Evolutionary conservation across 2,797 vertebrate species (phyloP).

Genomic region (Coracias cyanogaster): DNA sequence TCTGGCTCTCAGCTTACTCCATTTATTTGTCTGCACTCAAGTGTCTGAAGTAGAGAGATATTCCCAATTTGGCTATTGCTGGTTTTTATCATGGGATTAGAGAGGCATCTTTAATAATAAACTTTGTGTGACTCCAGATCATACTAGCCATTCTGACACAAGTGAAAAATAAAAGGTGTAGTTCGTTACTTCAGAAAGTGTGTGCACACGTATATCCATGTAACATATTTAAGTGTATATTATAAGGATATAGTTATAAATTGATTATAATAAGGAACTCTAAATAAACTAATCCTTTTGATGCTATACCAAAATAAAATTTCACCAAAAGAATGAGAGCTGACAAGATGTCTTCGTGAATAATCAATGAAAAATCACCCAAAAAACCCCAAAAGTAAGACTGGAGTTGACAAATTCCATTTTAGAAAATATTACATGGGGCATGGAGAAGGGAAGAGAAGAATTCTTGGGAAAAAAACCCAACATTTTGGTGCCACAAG

Average conservation of each 20-base stretch:
- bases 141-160: neutral
- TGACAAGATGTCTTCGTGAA: neutral
- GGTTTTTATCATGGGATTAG: neutral
- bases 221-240: neutral
- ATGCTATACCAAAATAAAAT: neutral
- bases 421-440: neutral
- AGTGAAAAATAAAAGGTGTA: neutral
- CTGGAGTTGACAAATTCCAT: accelerated
- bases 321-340: neutral
- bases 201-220: neutral
- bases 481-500: neutral
- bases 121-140: neutral
- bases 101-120: neutral
- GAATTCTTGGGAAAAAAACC: neutral
- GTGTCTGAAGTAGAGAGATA: neutral
- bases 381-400: neutral
- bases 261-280: neutral
- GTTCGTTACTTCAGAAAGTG: neutral
- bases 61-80: neutral
- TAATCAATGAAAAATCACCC: neutral
- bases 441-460: neutral
- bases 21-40: neutral
- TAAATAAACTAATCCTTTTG: neutral
- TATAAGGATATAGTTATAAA: neutral
- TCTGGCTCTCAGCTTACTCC: neutral